phyloP scores from a whole-genome alignment of 2,113 vertebrate species.

The Clarias macrocephalus region DNA sequence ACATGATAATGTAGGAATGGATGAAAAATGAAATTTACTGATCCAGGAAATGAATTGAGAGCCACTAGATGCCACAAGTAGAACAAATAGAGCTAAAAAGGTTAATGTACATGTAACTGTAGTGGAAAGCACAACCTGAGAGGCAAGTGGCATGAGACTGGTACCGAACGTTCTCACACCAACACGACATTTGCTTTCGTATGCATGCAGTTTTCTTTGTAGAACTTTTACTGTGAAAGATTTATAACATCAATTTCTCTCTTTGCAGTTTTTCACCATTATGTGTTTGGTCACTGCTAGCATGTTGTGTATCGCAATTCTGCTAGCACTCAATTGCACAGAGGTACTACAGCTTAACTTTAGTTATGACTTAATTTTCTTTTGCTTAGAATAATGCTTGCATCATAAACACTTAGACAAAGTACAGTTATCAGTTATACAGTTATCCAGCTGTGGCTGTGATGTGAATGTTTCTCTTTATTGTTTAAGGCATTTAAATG shows the following conservation, averaged over 20 bases:
- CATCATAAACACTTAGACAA: background rate
- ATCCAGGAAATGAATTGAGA: no score
- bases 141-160: background rate
- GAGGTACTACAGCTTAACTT: background rate
- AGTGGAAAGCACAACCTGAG: no score
- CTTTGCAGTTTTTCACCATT: conserved; percentile 19
- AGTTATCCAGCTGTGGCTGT: background rate
- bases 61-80: background rate
- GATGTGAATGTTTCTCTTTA: background rate
- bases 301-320: background rate
- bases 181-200: background rate
- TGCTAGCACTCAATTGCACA: fast-evolving
- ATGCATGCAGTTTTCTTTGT: background rate
- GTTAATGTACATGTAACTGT: no score
- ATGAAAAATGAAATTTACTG: background rate
- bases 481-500: background rate
- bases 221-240: background rate
- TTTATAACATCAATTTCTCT: background rate
- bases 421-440: background rate
- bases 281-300: background rate
- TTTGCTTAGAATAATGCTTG: background rate
- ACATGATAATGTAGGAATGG: background rate
- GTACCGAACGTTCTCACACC: background rate
- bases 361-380: background rate
- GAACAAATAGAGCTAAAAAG: background rate